These are phyloP conservation scores for Sakesphorus luctuosus DNA, from an alignment of 2,113 vertebrate genomes.

Conservation along the genomic window DNA sequence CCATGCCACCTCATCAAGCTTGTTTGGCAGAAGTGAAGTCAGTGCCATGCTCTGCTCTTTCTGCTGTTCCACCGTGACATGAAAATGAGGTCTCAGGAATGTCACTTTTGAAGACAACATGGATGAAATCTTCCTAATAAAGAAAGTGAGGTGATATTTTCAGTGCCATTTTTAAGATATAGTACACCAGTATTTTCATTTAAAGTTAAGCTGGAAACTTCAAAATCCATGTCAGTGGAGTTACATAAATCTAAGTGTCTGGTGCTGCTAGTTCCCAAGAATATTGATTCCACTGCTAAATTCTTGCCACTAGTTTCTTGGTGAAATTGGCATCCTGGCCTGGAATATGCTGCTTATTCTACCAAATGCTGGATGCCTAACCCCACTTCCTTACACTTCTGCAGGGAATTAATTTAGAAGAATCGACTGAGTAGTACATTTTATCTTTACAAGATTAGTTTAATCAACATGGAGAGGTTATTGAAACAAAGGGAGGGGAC, in stretches of 20 bases:
- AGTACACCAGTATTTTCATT: not conserved
- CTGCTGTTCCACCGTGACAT: not conserved
- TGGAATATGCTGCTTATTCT: not conserved
- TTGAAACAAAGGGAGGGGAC: fast-evolving
- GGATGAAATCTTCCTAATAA: not conserved
- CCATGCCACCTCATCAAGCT: not conserved
- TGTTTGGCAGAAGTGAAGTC: not conserved
- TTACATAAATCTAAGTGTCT: not conserved
- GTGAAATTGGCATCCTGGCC: not conserved
- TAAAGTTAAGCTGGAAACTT: not conserved
- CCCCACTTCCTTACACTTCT: not conserved
- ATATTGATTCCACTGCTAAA: not conserved
- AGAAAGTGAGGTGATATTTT: not conserved
- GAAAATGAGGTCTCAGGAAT: not conserved
- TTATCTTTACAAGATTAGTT: not conserved
- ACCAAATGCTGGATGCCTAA: not conserved
- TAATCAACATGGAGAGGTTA: not conserved
- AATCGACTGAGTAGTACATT: not conserved
- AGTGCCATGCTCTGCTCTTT: not conserved
- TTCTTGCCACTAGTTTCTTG: not conserved
- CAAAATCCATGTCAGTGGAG: not conserved
- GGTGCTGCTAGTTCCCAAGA: not conserved
- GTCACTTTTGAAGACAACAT: not conserved
- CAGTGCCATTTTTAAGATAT: not conserved
- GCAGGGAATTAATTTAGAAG: not conserved